Conservation (phyloP, 2,113 vertebrate species). For the Alouatta palliata region DNA sequence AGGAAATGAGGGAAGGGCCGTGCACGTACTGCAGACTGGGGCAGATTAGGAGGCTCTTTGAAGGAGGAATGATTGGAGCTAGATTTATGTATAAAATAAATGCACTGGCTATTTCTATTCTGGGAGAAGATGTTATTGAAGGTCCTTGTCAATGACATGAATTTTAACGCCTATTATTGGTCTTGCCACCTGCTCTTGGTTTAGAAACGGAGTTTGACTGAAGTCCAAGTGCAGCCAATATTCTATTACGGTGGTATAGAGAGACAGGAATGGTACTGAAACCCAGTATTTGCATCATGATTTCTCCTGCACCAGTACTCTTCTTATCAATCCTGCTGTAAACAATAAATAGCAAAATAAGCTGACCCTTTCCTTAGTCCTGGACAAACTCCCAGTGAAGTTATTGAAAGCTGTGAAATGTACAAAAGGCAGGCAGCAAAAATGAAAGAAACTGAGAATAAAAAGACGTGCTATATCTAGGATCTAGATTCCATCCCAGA, state of each 20-base stretch:
- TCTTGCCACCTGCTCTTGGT: not conserved
- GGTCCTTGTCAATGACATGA: not conserved
- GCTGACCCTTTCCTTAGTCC: not conserved
- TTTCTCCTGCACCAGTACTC: not conserved
- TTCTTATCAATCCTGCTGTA: not conserved
- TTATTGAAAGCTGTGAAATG: not conserved
- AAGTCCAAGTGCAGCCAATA: not conserved
- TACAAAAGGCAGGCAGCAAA: not conserved
- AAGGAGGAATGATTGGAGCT: not conserved
- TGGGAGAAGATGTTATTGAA: not conserved
- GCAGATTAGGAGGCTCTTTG: fast-evolving
- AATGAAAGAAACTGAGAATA: not conserved
- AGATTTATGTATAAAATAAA: not conserved
- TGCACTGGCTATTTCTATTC: not conserved
- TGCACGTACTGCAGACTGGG: fast-evolving
- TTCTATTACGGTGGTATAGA: not conserved
- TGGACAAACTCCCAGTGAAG: not conserved
- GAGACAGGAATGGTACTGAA: not conserved
- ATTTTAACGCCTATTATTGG: not conserved
- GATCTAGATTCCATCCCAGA: not conserved
- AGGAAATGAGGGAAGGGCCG: not conserved
- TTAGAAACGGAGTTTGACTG: not conserved
- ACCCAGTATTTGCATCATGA: not conserved
- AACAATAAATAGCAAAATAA: not conserved
- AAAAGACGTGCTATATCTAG: not conserved